Percentiles rank a stretch among this genome's conserved stretches.
Evolutionary conservation across 2,113 vertebrate genomes (phyloP).

Genomic region (Microcebus ravelobensis): DNA sequence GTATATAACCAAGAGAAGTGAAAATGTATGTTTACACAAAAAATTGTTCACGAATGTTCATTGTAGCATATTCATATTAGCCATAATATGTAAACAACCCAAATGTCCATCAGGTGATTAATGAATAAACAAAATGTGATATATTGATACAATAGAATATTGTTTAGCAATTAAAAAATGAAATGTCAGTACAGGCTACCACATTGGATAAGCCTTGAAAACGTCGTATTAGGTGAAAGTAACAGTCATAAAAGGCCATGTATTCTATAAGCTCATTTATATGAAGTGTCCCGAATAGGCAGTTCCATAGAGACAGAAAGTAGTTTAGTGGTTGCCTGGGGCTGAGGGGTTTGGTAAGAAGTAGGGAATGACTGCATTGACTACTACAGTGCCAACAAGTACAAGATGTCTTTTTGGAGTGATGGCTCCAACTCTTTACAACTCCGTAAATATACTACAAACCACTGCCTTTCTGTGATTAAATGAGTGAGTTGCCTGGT

Average conservation of each 20-base stretch:
- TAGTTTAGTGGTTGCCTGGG: neutral
- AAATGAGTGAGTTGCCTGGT: neutral
- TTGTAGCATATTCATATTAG: neutral
- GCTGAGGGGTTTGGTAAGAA: neutral
- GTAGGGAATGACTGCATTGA: neutral
- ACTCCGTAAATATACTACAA: neutral
- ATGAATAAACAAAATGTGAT: neutral
- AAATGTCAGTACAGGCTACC: neutral
- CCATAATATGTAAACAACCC: neutral
- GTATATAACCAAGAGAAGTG: neutral
- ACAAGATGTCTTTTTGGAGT: neutral
- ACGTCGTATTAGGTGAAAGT: neutral
- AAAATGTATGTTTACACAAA: neutral
- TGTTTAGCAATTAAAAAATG: neutral
- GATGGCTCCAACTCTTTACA: neutral
- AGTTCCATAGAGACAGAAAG: neutral
- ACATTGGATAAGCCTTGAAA: neutral
- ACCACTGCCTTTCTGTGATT: neutral
- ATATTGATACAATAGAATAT: neutral
- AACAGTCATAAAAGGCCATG: neutral
- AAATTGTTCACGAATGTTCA: neutral
- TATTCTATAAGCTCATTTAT: neutral
- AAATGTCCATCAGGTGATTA: neutral
- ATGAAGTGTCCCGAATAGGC: neutral
- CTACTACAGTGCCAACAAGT: neutral